Evolutionary conservation across 2,888 invertebrate genomes (phyloP).

Genomic region (Synergus laeviventris): DNA sequence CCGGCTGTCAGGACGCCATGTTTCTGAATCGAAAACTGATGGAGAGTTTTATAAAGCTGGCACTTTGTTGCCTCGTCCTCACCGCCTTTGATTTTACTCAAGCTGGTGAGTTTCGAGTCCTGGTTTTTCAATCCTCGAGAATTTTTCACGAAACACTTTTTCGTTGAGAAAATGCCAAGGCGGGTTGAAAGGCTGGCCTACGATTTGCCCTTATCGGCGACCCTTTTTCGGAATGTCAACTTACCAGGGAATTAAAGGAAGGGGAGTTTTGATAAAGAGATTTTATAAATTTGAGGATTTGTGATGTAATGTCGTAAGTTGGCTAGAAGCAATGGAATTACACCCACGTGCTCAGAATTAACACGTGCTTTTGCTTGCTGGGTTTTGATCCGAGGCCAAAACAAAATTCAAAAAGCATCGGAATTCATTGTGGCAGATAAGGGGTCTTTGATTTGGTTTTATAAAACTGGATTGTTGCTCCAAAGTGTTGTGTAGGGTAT

Average conservation of each 20-base stretch:
- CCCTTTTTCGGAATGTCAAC: conserved; percentile 20
- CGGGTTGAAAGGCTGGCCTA: neutral
- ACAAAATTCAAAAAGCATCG: conserved; percentile 3
- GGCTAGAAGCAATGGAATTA: neutral
- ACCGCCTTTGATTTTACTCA: conserved; percentile 60
- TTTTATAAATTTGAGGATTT: neutral
- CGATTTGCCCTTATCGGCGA: conserved; percentile 33
- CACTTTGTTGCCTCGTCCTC: conserved; percentile 62
- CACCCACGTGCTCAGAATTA: conserved; percentile 28
- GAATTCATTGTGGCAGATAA: neutral
- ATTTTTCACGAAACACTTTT: neutral
- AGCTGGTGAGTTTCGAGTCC: conserved; percentile 57
- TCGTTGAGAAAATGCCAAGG: neutral
- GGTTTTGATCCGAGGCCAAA: neutral
- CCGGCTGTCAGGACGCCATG: conserved; percentile 74
- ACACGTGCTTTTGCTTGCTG: conserved; percentile 19
- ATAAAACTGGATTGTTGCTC: neutral
- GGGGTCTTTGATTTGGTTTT: neutral
- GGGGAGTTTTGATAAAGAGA: conserved; percentile 9
- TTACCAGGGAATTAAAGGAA: conserved; percentile 7
- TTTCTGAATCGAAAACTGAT: conserved; percentile 68
- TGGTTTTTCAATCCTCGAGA: neutral
- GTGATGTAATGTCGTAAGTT: neutral
- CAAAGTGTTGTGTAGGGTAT: neutral
- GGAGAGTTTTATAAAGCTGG: conserved; percentile 62